Base-by-base conservation (phyloP, 2,113 vertebrate species). In the Lota lota region DNA sequence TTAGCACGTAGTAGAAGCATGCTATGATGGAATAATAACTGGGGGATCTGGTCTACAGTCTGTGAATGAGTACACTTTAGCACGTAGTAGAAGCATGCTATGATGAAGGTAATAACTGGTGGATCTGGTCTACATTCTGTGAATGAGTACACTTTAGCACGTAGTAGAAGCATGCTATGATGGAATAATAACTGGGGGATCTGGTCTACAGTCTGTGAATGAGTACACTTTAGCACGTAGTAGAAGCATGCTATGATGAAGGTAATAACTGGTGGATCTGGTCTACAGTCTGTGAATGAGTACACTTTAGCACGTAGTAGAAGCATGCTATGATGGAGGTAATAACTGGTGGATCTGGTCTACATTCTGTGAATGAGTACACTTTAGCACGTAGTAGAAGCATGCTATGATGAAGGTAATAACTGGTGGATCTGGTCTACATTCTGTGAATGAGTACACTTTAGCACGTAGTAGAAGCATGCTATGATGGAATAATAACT, bases 391-490 rank as follows among this genome's bases (percentile, higher is more conserved):
- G 28, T 33, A 6, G 4, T 4, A 33, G 28, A 60, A 11, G 11
- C 19, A 14, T 24, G 19, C 33, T 19, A 18, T 40, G 36, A 17
- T 16, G 11, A 1, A 19, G 17, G 18, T 7, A 22, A 10, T 62
- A 17, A 62, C 15, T 17, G 24, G 14, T 20, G 18, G 40, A 20
- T 18, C 76, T 71, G 16, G 58, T 63, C 6, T 53, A 14, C 82
- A 99, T 97, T 99, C 97, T 0, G 91, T 98, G 83, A 97, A 92
- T 61, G 96, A 98, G 69, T n/a, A n/a, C n/a, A n/a, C n/a, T n/a
- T n/a, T n/a, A n/a, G n/a, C 28, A 33, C 4, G 28, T 33, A 6
- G 4, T 4, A 33, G 28, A 60, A 11, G 11, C 19, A 14, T 24
- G 19, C 33, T 19, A 18, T 40, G 36, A 17, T 16, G 11, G 6